Percentiles rank a stretch among this genome's conserved stretches.
phyloP scores from a whole-genome alignment of 2,797 vertebrate genomes.

The Falco biarmicus region DNA sequence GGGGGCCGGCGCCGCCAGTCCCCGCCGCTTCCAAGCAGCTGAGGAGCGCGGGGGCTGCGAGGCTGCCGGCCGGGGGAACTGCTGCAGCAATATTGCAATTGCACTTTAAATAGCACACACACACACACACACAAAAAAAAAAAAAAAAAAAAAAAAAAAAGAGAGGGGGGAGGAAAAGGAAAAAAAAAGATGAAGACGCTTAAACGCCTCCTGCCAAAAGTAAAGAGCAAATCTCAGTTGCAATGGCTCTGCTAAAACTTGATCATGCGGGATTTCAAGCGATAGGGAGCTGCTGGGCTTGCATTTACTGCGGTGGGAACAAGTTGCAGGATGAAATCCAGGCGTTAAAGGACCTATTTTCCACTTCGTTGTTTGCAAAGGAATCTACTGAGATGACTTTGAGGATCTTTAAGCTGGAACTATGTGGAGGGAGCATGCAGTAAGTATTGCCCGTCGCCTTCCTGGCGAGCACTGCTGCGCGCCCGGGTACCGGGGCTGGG shows the following conservation, averaged over 20 bases:
- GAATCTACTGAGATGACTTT: slow-evolving; percentile 91
- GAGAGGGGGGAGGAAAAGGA: too few species aligned
- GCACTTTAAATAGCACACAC: background rate
- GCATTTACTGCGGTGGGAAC: slow-evolving; percentile 34
- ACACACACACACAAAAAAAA: too few species aligned
- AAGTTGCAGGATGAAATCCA: slow-evolving; percentile 77
- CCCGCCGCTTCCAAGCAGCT: slow-evolving; percentile 76
- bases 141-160: too few species aligned
- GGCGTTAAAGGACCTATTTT: slow-evolving; percentile 77
- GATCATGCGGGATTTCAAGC: slow-evolving; percentile 28
- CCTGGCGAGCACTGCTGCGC: background rate
- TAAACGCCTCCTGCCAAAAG: background rate
- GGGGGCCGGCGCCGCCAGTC: slow-evolving; percentile 75
- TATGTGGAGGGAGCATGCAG: slow-evolving; percentile 93
- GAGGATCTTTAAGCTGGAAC: slow-evolving; percentile 85
- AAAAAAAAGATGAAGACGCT: background rate
- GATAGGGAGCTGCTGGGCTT: slow-evolving; percentile 10
- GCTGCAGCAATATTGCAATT: slow-evolving; percentile 25
- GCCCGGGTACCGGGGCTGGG: background rate
- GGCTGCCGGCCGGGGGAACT: slow-evolving; percentile 78
- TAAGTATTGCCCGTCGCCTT: slow-evolving; percentile 80
- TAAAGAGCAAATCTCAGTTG: slow-evolving; percentile 26
- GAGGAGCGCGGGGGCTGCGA: slow-evolving; percentile 64
- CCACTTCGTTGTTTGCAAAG: slow-evolving; percentile 75
- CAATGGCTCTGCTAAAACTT: slow-evolving; percentile 55